Conservation (phyloP, 2,888 invertebrate species). For the Protophormia terraenovae region DNA sequence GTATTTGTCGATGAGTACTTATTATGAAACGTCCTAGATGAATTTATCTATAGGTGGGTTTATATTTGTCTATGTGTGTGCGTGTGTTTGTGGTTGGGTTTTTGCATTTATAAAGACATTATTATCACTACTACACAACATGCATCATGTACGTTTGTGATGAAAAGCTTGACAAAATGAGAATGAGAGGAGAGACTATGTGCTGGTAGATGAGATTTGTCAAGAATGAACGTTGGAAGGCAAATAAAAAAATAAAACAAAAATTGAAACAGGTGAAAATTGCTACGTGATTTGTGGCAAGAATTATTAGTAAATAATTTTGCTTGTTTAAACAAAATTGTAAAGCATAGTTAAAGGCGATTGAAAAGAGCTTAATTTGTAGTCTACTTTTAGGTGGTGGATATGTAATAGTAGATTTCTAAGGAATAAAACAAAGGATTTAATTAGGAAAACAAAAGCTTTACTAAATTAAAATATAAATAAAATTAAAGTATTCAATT, state of each 20-base stretch:
- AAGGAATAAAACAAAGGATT: too few relatives aligned
- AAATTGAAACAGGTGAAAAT: slow-evolving; percentile 37
- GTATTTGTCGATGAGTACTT: slow-evolving; percentile 43
- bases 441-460: too few relatives aligned
- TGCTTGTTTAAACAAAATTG: background rate
- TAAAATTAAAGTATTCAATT: too few relatives aligned
- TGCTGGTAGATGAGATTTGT: background rate
- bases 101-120: slow-evolving; percentile 48
- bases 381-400: background rate
- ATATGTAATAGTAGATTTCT: too few relatives aligned
- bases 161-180: background rate
- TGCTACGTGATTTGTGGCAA: slow-evolving; percentile 36
- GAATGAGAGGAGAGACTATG: background rate
- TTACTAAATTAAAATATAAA: too few relatives aligned
- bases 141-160: background rate
- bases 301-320: slow-evolving; percentile 7
- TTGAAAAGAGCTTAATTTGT: background rate
- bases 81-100: slow-evolving; percentile 20
- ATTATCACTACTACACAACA: slow-evolving; percentile 25
- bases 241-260: background rate
- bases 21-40: slow-evolving; percentile 42
- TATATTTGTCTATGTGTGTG: background rate
- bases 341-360: background rate
- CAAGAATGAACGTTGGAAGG: background rate
- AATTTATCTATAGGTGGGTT: background rate